Conservation (phyloP, 1,140 invertebrate species). For the Paramacrobiotus metropolitanus region DNA sequence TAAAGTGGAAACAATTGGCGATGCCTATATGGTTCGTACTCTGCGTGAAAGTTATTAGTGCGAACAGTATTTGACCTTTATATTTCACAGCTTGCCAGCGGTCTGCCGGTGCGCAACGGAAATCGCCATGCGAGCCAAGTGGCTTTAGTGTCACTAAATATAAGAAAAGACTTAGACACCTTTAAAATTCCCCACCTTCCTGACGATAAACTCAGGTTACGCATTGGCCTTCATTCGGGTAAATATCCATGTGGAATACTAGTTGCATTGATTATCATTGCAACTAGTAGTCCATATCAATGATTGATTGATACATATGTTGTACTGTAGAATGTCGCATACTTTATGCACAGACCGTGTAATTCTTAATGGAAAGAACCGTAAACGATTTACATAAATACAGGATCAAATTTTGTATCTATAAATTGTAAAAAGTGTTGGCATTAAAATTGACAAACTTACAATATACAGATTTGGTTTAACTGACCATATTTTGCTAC, state of each 20-base stretch:
- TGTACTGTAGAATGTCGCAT: too few species aligned
- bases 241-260: background rate
- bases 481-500: conserved; percentile 7
- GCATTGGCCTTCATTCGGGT: conserved; percentile 91
- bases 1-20: conserved; percentile 27
- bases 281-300: too few species aligned
- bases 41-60: background rate
- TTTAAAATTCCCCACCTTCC: conserved; percentile 76
- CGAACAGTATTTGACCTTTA: background rate
- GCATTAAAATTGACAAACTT: too few species aligned
- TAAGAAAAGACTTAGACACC: conserved; percentile 56
- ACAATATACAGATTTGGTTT: conserved; percentile 11
- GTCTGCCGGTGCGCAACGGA: conserved; percentile 32
- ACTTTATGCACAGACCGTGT: too few species aligned
- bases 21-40: conserved; percentile 66
- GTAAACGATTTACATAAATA: too few species aligned
- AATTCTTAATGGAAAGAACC: too few species aligned
- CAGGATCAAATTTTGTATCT: too few species aligned
- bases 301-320: too few species aligned
- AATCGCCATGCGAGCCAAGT: conserved; percentile 34
- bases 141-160: conserved; percentile 55
- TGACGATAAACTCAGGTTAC: conserved; percentile 56
- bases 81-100: conserved; percentile 26
- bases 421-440: too few species aligned
- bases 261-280: conserved; percentile 25